Evolutionary conservation across 2,797 vertebrate species (phyloP), one percentile per base, ranked within the genome.

Genomic region (Pitangus sulphuratus): DNA sequence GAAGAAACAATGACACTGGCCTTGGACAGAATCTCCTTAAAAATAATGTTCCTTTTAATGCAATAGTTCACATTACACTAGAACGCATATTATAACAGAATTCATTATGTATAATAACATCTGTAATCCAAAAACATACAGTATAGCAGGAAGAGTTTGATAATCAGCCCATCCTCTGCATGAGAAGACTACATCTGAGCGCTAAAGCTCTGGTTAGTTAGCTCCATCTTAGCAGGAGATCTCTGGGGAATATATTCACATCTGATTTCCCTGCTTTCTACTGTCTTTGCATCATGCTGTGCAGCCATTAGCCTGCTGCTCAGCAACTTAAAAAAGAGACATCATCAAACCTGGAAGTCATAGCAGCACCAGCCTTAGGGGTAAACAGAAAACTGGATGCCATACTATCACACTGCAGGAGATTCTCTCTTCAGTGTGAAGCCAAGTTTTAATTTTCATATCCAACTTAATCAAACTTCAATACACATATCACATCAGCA

Each of bases 291-390:
- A 54, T 97, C 98, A 97, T 87, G 97, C 98, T 98, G 98, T 93
- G 97, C 95, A 97, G 79, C 97, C 97, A 98, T 98, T 98, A 98
- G 97, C 97, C 97, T 98, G 97, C 97, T 98, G 98, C 97, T 98
- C 95, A 97, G 94, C 97, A 95, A 93, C 96, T 97, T 97, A 74
- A 84, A 81, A 95, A 95, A 97, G 92, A 97, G 93, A 90, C 84
- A 96, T 95, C 93, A 97, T 98, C 98, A 98, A 97, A 97, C 96
- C 97, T 97, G 90, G 93, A 95, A 98, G 97, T 97, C 97, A 95
- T 94, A 96, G 97, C 96, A 83, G 84, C 74, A 95, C 84, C 96
- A 98, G 98, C 98, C 98, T 98, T 97, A 98, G 98, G 98, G 98
- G 96, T 98, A 98, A 98, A 98, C 98, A 98, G 95, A 98, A 97